Evolutionary conservation across 1,140 invertebrate genomes (phyloP), one percentile per base, ranked within the genome.

Genomic region (Argopecten irradians): DNA sequence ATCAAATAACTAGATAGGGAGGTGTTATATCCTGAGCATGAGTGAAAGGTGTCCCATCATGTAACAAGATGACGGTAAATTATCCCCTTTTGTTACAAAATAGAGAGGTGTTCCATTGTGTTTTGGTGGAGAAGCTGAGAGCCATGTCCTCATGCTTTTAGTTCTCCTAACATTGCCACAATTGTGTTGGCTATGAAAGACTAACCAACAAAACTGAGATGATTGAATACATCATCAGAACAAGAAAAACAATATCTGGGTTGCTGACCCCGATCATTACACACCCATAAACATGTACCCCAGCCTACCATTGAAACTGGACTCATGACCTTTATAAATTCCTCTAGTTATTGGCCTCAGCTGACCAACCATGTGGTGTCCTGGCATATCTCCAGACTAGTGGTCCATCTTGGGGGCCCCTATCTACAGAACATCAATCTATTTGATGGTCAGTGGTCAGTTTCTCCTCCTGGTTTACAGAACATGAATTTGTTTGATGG

Each of bases 371-470:
- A 28, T 28, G 55, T 71, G 55, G 55, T 71, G 1, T 71, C 28
- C 14, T 71, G 55, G 55, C 55, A 71, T 22, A 16, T 28, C 22
- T 71, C 55, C 55, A 71, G 55, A n/a, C 1, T n/a, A 71, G 11
- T 71, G 55, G 55, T 71, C 55, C n/a, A n/a, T 71, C n/a, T 71
- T n/a, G 28, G 55, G 22, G 7, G 55, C n/a, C 8, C 28, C 55
- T 28, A 71, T 71, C 55, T 71, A n/a, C 55, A 7, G 11, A 71
- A 71, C 55, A 71, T 71, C 8, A 71, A 71, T 71, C n/a, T 71
- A n/a, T 71, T 71, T 71, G 55, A 71, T 71, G 55, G 55, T n/a
- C 55, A 5, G n/a, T 71, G 55, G 55, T 71, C 55, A 71, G 55
- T n/a, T n/a, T n/a, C n/a, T n/a, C n/a, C n/a, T n/a, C 8, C 28